A percentile compares a stretch with the other conserved stretches of the same genome.
phyloP scores from a whole-genome alignment of 2,797 vertebrate genomes.

The Channallabes apus region DNA sequence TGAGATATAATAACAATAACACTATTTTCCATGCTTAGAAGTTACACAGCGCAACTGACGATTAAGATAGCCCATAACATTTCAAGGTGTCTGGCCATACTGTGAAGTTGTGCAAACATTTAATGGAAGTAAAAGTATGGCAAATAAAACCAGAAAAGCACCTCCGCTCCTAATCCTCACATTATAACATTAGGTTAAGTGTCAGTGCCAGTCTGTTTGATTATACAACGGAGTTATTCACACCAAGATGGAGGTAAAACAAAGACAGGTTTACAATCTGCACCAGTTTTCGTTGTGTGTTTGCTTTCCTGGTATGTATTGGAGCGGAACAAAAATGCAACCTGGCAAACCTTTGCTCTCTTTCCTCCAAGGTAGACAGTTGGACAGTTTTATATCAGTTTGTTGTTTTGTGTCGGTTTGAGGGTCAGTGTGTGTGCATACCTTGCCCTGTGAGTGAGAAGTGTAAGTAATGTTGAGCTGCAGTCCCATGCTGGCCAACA shows the following conservation, averaged over 20 bases:
- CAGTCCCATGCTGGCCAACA: constrained; percentile 78
- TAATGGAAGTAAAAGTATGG: neutral
- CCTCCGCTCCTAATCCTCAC: neutral
- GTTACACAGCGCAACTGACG: neutral
- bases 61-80: neutral
- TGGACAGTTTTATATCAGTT: no score
- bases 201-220: neutral
- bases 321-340: neutral
- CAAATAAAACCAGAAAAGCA: neutral
- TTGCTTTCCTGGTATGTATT: neutral
- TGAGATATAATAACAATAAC: no score
- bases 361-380: neutral
- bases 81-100: neutral
- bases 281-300: neutral
- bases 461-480: constrained; percentile 86
- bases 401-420: neutral
- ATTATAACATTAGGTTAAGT: neutral
- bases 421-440: constrained; percentile 37
- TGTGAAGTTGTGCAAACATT: neutral
- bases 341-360: neutral
- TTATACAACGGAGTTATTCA: neutral
- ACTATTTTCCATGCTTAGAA: no score
- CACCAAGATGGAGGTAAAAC: neutral
- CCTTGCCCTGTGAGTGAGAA: constrained; percentile 69
- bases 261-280: neutral